Evolutionary conservation across 2,888 invertebrate genomes (phyloP).

Genomic region (Melanargia galathea): DNA sequence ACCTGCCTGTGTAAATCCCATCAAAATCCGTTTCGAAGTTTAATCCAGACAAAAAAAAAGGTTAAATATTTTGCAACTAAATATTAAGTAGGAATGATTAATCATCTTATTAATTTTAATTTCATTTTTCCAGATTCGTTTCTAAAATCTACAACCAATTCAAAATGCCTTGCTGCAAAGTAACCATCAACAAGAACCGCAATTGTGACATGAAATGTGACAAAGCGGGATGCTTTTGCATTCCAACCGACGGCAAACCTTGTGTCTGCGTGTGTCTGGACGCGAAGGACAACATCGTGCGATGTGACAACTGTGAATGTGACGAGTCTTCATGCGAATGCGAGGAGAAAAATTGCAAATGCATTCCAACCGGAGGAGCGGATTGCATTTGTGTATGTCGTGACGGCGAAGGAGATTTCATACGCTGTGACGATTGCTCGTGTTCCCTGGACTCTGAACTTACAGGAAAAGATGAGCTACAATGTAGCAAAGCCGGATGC

Average conservation of each 20-base stretch:
- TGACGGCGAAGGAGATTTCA: not conserved
- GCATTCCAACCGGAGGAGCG: slow-evolving; percentile 7
- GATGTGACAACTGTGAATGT: slow-evolving; percentile 47
- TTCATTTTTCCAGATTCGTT: slow-evolving; percentile 26
- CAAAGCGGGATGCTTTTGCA: slow-evolving; percentile 51
- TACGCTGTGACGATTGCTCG: slow-evolving; percentile 9
- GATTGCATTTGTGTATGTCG: slow-evolving; percentile 12
- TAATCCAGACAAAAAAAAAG: no score
- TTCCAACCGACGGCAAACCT: slow-evolving; percentile 46
- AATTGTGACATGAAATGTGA: slow-evolving; percentile 41
- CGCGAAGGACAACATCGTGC: slow-evolving; percentile 43
- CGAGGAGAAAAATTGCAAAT: slow-evolving; percentile 7
- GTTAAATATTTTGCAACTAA: no score
- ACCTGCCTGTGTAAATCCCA: no score
- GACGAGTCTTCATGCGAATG: slow-evolving; percentile 22
- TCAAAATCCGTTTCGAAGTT: no score
- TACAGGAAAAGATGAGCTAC: not conserved
- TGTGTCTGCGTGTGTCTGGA: slow-evolving; percentile 51
- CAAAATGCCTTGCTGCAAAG: slow-evolving; percentile 58
- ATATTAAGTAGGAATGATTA: not conserved
- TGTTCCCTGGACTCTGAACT: not conserved
- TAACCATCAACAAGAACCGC: slow-evolving; percentile 13
- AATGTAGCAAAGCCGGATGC: slow-evolving; percentile 4
- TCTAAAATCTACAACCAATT: slow-evolving; percentile 3
- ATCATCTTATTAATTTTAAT: not conserved